Percentiles rank a stretch among this genome's conserved stretches.
These are phyloP conservation scores for Callyntrura sp. DNA, from an alignment of 2,888 invertebrate genomes.

Conservation along the genomic window DNA sequence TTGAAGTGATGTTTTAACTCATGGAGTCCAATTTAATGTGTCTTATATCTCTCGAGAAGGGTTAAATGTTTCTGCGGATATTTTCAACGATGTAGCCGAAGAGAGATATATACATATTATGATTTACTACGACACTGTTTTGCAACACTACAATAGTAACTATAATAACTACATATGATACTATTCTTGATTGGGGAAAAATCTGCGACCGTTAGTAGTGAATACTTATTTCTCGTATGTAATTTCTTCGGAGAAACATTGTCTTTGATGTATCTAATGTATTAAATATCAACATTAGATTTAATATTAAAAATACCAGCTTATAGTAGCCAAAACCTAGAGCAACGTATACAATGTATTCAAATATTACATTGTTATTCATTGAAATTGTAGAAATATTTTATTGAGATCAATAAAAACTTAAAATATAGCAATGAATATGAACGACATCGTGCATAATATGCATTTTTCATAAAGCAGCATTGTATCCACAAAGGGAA, in stretches of 20 bases:
- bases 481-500: too few relatives aligned
- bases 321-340: background rate
- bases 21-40: too few relatives aligned
- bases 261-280: background rate
- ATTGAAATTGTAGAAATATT: background rate
- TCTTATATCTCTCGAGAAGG: too few relatives aligned
- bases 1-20: too few relatives aligned
- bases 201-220: background rate
- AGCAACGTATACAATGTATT: background rate
- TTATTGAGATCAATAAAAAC: constrained; percentile 14
- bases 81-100: too few relatives aligned
- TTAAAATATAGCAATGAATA: background rate
- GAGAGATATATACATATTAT: too few relatives aligned
- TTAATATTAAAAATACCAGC: background rate
- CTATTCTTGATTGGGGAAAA: background rate
- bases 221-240: background rate
- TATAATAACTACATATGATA: background rate
- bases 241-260: too few relatives aligned
- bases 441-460: too few relatives aligned
- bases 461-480: too few relatives aligned
- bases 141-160: too few relatives aligned
- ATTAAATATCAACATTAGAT: background rate
- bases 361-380: background rate
- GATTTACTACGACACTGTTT: too few relatives aligned
- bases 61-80: too few relatives aligned